A percentile compares a stretch with the other conserved stretches of the same genome.
Evolutionary conservation across 2,797 vertebrate genomes (phyloP).

Genomic region (Trachurus trachurus): DNA sequence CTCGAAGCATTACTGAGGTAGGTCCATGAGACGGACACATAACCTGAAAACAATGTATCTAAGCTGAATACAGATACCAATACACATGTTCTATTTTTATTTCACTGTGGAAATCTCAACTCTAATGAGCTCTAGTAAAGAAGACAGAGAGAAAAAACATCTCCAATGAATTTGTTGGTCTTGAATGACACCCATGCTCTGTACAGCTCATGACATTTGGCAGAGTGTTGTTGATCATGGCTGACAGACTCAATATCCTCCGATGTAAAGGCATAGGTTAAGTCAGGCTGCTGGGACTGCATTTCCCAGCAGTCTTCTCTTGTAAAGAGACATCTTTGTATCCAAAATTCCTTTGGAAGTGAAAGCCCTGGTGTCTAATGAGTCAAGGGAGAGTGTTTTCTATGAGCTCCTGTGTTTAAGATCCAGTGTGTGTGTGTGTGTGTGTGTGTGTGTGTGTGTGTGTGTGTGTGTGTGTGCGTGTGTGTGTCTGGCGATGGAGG

Average conservation of each 20-base stretch:
- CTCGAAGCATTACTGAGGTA: too few species aligned
- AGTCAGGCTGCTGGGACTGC: constrained; percentile 11
- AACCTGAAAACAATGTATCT: too few species aligned
- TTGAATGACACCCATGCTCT: background rate
- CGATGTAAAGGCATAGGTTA: constrained; percentile 21
- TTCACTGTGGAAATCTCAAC: too few species aligned
- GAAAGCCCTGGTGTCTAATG: constrained; percentile 38
- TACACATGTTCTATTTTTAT: too few species aligned
- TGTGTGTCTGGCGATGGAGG: constrained; percentile 30
- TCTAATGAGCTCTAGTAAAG: too few species aligned
- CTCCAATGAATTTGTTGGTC: background rate
- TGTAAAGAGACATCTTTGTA: constrained; percentile 20
- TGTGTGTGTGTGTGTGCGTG: constrained; percentile 27
- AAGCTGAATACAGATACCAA: too few species aligned
- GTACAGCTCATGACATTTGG: background rate
- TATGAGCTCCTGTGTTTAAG: constrained; percentile 34
- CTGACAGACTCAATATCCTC: constrained; percentile 6
- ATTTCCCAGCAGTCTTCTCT: constrained; percentile 34
- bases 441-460: constrained; percentile 23
- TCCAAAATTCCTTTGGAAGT: constrained; percentile 24
- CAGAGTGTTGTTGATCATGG: constrained; percentile 10
- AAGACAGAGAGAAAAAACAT: background rate
- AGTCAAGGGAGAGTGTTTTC: constrained; percentile 46
- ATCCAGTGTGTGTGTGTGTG: constrained; percentile 26
- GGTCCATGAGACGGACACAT: too few species aligned